Percentiles rank a stretch among this genome's conserved stretches.
phyloP scores from a whole-genome alignment of 2,113 vertebrate species.

The Maccullochella peelii region DNA sequence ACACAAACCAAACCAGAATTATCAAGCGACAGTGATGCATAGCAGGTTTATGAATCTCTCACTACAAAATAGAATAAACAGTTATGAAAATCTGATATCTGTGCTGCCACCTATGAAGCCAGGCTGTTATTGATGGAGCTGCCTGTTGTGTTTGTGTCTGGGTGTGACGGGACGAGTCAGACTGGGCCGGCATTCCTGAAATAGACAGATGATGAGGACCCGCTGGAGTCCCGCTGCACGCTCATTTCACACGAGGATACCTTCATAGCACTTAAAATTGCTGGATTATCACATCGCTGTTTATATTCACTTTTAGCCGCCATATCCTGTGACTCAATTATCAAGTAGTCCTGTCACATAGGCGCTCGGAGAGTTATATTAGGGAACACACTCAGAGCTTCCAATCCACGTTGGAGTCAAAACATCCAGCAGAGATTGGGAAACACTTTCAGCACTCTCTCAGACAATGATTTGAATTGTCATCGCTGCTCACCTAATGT shows the following conservation, averaged over 20 bases:
- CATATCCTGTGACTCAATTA: slow-evolving; percentile 84
- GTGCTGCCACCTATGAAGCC: slow-evolving; percentile 21
- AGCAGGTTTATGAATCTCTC: slow-evolving; percentile 20
- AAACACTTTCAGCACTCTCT: slow-evolving; percentile 64
- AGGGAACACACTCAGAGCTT: slow-evolving; percentile 68
- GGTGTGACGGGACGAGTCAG: slow-evolving; percentile 37
- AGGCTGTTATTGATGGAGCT: slow-evolving; percentile 30
- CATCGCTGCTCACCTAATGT: slow-evolving; percentile 56
- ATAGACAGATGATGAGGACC: slow-evolving; percentile 66
- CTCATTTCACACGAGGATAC: slow-evolving; percentile 72
- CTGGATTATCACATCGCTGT: slow-evolving; percentile 82
- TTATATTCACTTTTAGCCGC: slow-evolving; percentile 80
- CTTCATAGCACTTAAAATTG: slow-evolving; percentile 82
- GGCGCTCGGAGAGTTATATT: slow-evolving; percentile 71
- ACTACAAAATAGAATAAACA: slow-evolving; percentile 9
- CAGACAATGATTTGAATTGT: slow-evolving; percentile 57
- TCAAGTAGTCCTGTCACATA: slow-evolving; percentile 74
- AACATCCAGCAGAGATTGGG: slow-evolving; percentile 72
- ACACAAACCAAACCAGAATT: slow-evolving; percentile 7
- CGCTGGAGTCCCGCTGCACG: slow-evolving; percentile 57
- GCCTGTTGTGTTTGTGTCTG: slow-evolving; percentile 55
- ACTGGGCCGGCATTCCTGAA: slow-evolving; percentile 64
- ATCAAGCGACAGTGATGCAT: slow-evolving; percentile 22
- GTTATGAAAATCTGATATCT: slow-evolving; percentile 12
- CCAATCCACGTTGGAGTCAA: slow-evolving; percentile 62